Evolutionary conservation across 2,113 vertebrate species (phyloP).

Genomic region (Cygnus buccinator): DNA sequence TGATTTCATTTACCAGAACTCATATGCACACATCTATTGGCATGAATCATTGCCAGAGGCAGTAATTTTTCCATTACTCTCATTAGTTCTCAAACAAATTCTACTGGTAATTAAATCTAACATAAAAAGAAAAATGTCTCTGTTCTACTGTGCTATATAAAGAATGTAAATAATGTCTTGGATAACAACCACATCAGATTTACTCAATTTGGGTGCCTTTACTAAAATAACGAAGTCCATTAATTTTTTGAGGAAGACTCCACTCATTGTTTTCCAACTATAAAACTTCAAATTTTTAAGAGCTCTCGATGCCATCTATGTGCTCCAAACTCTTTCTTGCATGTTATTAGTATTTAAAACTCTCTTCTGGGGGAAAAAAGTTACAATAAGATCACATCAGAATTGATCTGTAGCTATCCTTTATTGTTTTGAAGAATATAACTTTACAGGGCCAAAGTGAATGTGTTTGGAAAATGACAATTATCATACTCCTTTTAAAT

Average conservation of each 20-base stretch:
- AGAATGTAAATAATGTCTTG: neutral
- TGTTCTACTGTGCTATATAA: neutral
- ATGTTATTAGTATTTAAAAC: neutral
- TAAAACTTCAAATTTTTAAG: neutral
- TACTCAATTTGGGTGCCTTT: neutral
- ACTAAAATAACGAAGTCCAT: neutral
- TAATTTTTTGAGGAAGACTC: neutral
- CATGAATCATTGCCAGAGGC: neutral
- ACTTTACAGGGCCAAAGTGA: neutral
- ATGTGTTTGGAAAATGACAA: neutral
- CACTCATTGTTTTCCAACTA: neutral
- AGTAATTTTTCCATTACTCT: constrained; percentile 17
- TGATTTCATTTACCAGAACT: neutral
- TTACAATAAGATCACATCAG: neutral
- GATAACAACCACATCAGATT: neutral
- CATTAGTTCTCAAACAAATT: constrained; percentile 14
- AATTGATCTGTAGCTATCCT: neutral
- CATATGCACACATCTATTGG: neutral
- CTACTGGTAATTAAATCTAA: neutral
- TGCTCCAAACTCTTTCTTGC: neutral
- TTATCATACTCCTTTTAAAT: neutral
- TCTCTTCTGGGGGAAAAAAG: neutral
- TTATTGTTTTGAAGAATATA: neutral
- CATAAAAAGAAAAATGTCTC: neutral
- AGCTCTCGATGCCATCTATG: neutral